A percentile compares a stretch with the other conserved stretches of the same genome.
Evolutionary conservation across 2,797 vertebrate genomes (phyloP).

Genomic region (Xerus rutilus): DNA sequence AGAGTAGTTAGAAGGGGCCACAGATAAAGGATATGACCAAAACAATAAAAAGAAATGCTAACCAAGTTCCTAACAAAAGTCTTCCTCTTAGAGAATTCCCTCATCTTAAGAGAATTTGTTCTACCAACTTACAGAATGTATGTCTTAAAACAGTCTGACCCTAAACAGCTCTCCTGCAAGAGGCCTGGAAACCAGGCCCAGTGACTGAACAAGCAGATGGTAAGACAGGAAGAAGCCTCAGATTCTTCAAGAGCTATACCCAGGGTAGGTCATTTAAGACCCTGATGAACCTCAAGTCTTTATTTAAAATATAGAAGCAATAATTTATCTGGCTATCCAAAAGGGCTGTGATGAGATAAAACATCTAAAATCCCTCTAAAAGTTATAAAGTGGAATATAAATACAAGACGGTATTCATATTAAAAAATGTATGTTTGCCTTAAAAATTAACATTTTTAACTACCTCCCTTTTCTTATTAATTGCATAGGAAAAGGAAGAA

Average conservation of each 20-base stretch:
- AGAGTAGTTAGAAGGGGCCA: background rate
- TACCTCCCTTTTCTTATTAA: background rate
- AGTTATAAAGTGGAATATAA: background rate
- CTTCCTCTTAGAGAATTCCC: background rate
- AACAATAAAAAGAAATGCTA: background rate
- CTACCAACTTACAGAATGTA: background rate
- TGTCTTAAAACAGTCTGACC: background rate
- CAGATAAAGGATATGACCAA: background rate
- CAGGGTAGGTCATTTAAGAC: background rate
- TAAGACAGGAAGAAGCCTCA: background rate
- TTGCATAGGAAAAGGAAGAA: background rate
- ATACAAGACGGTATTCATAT: background rate
- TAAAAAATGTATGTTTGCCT: background rate
- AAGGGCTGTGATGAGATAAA: background rate
- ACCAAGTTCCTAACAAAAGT: background rate
- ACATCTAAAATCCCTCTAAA: fast-evolving
- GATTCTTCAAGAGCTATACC: background rate
- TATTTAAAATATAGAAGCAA: background rate
- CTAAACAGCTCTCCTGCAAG: background rate
- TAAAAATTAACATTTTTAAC: background rate
- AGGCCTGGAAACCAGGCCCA: background rate
- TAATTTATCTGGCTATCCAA: too few relatives aligned
- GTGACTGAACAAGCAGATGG: background rate
- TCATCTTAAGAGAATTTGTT: background rate
- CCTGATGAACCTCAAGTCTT: background rate